Evolutionary conservation across 2,888 invertebrate genomes (phyloP).

Genomic region (Sinotaia quadrata): DNA sequence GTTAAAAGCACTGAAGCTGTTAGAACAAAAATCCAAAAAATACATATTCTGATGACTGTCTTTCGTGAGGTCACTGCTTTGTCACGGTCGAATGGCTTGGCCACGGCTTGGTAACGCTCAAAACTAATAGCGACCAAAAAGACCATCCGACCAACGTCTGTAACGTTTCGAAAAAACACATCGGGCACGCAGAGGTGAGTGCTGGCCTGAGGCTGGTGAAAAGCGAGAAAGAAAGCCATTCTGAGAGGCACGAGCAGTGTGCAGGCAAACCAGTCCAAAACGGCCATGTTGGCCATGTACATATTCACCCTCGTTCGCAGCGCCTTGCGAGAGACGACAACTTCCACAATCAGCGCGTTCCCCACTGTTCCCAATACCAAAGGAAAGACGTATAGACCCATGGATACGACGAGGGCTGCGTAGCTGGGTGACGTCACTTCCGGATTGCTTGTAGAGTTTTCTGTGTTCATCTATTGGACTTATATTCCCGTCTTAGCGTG

Average conservation of each 20-base stretch:
- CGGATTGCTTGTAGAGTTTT: no score
- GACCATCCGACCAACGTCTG: slow-evolving; percentile 48
- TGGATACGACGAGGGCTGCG: neutral
- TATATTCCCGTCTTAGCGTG: no score
- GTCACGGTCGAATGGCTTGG: slow-evolving; percentile 51
- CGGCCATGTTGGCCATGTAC: slow-evolving; percentile 43
- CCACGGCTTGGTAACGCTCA: slow-evolving; percentile 60
- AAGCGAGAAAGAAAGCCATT: neutral
- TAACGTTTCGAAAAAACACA: slow-evolving; percentile 45
- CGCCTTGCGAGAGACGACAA: slow-evolving; percentile 19
- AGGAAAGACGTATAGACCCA: slow-evolving; percentile 11
- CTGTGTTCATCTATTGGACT: no score
- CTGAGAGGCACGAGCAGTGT: slow-evolving; percentile 45
- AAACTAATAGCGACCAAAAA: slow-evolving; percentile 52
- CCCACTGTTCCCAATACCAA: slow-evolving; percentile 11
- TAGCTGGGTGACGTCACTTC: no score
- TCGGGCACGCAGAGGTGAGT: slow-evolving; percentile 37
- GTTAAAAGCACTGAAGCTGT: neutral
- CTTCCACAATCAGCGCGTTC: slow-evolving; percentile 11
- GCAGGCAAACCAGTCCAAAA: slow-evolving; percentile 47
- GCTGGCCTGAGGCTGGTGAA: neutral
- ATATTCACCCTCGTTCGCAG: slow-evolving; percentile 50
- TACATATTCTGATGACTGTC: neutral
- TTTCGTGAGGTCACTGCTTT: slow-evolving; percentile 26
- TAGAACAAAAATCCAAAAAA: neutral